Base-by-base conservation (phyloP, 2,888 invertebrate species). In the Magallana nippona region DNA sequence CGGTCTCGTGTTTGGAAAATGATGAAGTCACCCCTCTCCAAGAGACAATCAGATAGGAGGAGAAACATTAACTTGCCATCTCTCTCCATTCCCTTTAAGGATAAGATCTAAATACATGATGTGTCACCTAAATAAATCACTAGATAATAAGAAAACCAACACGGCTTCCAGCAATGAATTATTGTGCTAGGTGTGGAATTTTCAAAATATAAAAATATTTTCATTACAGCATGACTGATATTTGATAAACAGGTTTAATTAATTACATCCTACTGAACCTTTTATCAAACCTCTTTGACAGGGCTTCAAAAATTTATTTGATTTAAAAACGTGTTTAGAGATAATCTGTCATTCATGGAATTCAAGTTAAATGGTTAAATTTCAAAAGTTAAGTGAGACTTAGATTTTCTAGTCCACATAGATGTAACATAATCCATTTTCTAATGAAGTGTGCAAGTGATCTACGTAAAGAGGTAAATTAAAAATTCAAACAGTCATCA, bases 41-140 rank as follows among this genome's bases (percentile, higher is more conserved):
- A 32, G 32, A 71, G 71, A 27, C 71, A 71, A 71, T 71, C 32
- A 71, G 71, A 71, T 71, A 71, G 71, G 32, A 71, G 27, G 27
- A 5, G 27, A 71, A 71, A 27, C 63, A 22, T 60, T 60, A 60
- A 60, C 60, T 60, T 60, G 60, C 60, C 60, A 60, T 60, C 19
- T 60, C 60, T 60, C 60, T 63, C 63, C 27, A 27, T 71, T 32
- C 27, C 71, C 10, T 32, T 27, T 13, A 60, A 27, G 22, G 63
- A 63, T 63, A 63, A 22, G 63, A 63, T 22, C 71, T 22, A 32
- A 60, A 19, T 10, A 60, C 17, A 17, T 71, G 71, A 71, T 71
- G 71, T 71, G 71, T 71, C 71, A 71, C 71, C 71, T 22, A 71
- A 27, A 71, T 71, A 71, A 71, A 71, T 71, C 71, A 71, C 19